A percentile compares a stretch with the other conserved stretches of the same genome.
phyloP scores from a whole-genome alignment of 2,113 vertebrate genomes.

The Tursiops truncatus region DNA sequence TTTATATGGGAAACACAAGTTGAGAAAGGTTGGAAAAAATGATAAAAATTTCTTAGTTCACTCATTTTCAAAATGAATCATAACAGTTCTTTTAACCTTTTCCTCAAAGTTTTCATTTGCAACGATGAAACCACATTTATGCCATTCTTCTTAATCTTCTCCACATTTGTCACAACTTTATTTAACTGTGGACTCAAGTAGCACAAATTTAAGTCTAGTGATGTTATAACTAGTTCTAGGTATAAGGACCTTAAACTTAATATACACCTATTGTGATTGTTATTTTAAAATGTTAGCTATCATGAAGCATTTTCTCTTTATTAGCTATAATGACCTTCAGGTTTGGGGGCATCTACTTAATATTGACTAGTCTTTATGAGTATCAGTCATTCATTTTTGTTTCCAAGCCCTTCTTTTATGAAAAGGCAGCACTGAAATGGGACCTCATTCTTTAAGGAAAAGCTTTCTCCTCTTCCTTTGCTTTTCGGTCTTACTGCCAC shows the following conservation, averaged over 20 bases:
- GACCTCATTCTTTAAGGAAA: not conserved
- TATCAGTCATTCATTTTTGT: not conserved
- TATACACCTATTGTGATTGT: not conserved
- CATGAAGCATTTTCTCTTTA: not conserved
- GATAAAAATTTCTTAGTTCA: slow-evolving; percentile 14
- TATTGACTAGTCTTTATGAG: not conserved
- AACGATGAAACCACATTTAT: not conserved
- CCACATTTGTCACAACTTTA: not conserved
- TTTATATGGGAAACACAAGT: not conserved
- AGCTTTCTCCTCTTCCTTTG: not conserved
- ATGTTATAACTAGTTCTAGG: not conserved
- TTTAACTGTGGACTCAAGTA: not conserved
- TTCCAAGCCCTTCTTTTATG: not conserved
- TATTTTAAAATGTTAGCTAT: slow-evolving; percentile 1
- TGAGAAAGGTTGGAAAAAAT: slow-evolving; percentile 17
- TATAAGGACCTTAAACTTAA: not conserved
- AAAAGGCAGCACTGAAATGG: not conserved
- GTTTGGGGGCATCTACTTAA: not conserved
- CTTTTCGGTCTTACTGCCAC: not conserved
- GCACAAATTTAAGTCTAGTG: not conserved
- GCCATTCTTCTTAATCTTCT: not conserved
- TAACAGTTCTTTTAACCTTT: not conserved
- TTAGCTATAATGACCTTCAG: not conserved
- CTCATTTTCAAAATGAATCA: not conserved
- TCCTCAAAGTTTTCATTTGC: not conserved